These are phyloP conservation scores for Gonioctena quinquepunctata DNA, from an alignment of 1,140 invertebrate species.

Conservation along the genomic window DNA sequence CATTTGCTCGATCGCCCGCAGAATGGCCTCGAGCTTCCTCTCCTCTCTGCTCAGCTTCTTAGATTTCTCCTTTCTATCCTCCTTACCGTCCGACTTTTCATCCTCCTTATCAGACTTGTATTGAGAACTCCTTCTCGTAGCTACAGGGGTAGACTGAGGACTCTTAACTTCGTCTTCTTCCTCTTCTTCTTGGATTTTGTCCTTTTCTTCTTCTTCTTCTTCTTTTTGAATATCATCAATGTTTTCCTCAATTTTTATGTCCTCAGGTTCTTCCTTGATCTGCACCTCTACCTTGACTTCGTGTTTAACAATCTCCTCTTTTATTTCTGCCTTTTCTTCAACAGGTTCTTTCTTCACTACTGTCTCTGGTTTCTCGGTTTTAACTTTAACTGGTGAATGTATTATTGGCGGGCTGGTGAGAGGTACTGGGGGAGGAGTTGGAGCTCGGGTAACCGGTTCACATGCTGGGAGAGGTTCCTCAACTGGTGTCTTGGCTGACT, in stretches of 20 bases:
- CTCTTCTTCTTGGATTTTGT: constrained; percentile 19
- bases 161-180: constrained; percentile 29
- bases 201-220: constrained; percentile 25
- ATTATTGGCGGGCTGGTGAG: background rate
- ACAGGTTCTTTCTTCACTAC: constrained; percentile 19
- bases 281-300: constrained; percentile 30
- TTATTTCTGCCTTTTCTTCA: constrained; percentile 20
- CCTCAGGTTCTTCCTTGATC: constrained; percentile 33
- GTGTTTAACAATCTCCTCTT: constrained; percentile 39
- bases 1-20: constrained; percentile 88
- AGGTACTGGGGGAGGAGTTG: constrained; percentile 7
- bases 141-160: constrained; percentile 25
- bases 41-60: constrained; percentile 81
- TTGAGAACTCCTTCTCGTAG: constrained; percentile 36
- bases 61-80: constrained; percentile 58
- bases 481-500: constrained; percentile 29
- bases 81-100: constrained; percentile 31
- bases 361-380: constrained; percentile 23
- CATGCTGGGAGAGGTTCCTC: constrained; percentile 29
- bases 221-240: constrained; percentile 1
- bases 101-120: constrained; percentile 33
- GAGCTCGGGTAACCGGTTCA: background rate
- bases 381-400: constrained; percentile 11
- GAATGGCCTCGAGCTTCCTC: constrained; percentile 93
- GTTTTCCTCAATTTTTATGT: constrained; percentile 34